Conservation (phyloP, 2,113 vertebrate species). For the Microcebus murinus region DNA sequence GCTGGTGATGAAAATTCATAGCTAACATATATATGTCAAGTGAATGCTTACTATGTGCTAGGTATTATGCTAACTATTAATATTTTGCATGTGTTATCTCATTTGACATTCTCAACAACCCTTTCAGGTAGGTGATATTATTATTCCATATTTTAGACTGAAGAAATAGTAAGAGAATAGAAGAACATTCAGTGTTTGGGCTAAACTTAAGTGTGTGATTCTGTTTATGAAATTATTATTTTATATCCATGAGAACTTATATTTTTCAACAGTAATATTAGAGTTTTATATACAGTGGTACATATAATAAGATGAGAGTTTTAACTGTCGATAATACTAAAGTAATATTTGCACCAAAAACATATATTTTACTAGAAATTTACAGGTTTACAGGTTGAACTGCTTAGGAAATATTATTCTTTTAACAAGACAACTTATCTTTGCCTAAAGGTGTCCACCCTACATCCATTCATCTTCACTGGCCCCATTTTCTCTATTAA, state of each 20-base stretch:
- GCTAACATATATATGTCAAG: background rate
- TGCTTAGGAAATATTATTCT: background rate
- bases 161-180: background rate
- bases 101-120: background rate
- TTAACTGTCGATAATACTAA: background rate
- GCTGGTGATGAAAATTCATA: background rate
- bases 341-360: background rate
- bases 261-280: slow-evolving; percentile 3
- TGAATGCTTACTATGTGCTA: background rate
- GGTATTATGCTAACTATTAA: background rate
- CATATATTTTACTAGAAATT: background rate
- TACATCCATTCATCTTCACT: background rate
- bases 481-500: background rate
- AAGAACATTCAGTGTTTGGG: background rate
- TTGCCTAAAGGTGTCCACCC: background rate
- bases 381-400: background rate
- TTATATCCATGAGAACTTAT: background rate
- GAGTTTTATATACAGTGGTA: background rate
- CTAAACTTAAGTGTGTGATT: background rate
- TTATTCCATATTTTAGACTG: background rate
- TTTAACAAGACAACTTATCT: background rate
- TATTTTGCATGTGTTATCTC: background rate
- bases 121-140: background rate
- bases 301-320: background rate
- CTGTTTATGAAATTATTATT: background rate